phyloP scores from a whole-genome alignment of 1,140 invertebrate genomes.

The Calephelis virginiensis region DNA sequence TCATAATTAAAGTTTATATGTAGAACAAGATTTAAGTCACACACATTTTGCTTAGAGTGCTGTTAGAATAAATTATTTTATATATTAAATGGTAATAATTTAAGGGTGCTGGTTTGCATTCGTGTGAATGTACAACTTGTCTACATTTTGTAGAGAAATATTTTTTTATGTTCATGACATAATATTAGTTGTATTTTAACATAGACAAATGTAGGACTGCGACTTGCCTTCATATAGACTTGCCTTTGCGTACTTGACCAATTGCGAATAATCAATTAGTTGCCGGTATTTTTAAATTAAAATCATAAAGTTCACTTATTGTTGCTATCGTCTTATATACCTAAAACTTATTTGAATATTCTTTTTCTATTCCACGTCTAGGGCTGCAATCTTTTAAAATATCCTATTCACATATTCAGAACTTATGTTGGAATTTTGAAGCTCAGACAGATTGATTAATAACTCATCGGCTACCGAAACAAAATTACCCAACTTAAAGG shows the following conservation, averaged over 20 bases:
- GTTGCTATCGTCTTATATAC: too few relatives aligned
- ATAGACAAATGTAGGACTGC: slow-evolving; percentile 51
- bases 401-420: too few relatives aligned
- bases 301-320: too few relatives aligned
- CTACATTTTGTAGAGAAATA: slow-evolving; percentile 46
- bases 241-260: slow-evolving; percentile 49
- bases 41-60: slow-evolving; percentile 50
- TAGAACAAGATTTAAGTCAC: slow-evolving; percentile 52
- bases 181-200: slow-evolving; percentile 40
- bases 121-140: slow-evolving; percentile 48
- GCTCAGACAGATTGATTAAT: too few relatives aligned
- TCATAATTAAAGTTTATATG: slow-evolving; percentile 73
- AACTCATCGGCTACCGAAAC: too few relatives aligned
- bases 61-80: slow-evolving; percentile 67
- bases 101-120: slow-evolving; percentile 61
- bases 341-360: too few relatives aligned
- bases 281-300: not conserved
- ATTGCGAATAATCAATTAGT: not conserved
- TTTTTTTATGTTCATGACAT: slow-evolving; percentile 59
- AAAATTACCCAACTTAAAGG: too few relatives aligned
- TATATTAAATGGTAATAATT: slow-evolving; percentile 47
- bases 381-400: too few relatives aligned
- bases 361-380: too few relatives aligned
- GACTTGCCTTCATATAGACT: slow-evolving; percentile 65
- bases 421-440: too few relatives aligned